Conservation (phyloP, 2,113 vertebrate species). For the Phylloscopus trochilus region DNA sequence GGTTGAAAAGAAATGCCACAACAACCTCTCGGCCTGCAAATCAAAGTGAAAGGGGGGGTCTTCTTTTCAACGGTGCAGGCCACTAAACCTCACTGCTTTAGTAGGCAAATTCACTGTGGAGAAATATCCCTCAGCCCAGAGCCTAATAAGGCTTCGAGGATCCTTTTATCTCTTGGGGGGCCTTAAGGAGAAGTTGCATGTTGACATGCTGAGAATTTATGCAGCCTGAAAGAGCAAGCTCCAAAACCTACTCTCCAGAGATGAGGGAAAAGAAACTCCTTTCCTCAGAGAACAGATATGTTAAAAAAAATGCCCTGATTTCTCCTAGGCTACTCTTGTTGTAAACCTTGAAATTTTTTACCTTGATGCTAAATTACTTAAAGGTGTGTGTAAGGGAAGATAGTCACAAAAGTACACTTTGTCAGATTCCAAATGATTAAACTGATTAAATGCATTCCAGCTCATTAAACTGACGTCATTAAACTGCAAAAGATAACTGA, state of each 20-base stretch:
- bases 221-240: not conserved
- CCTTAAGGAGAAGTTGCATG: not conserved
- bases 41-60: not conserved
- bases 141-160: not conserved
- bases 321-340: not conserved
- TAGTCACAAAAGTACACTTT: not conserved
- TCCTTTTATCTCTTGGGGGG: not conserved
- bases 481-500: not conserved
- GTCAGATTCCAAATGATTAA: not conserved
- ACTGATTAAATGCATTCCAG: not conserved
- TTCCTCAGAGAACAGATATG: not conserved
- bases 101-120: not conserved
- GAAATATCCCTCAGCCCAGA: not conserved
- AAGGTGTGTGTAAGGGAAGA: not conserved
- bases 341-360: not conserved
- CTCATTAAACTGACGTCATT: not conserved
- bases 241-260: not conserved
- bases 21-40: not conserved
- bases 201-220: not conserved
- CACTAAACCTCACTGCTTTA: not conserved
- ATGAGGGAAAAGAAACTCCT: not conserved
- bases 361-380: not conserved
- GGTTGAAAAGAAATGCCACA: not conserved
- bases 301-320: not conserved
- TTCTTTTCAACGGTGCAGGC: not conserved